Conservation (phyloP, 2,113 vertebrate genomes). For the Eira barbara region DNA sequence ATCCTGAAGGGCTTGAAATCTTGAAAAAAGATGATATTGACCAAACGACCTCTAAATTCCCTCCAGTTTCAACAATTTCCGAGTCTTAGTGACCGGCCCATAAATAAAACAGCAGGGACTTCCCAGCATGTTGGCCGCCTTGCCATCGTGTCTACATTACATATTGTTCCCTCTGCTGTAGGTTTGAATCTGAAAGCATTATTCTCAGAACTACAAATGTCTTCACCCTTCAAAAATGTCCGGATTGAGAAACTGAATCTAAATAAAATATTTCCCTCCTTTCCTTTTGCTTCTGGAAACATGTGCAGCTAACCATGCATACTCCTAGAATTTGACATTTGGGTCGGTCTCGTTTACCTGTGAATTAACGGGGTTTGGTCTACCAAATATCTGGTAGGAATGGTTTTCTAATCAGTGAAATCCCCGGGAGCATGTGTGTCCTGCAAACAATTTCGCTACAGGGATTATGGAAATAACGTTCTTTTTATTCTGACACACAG, state of each 20-base stretch:
- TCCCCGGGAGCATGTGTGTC: background rate
- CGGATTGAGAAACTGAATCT: background rate
- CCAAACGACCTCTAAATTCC: background rate
- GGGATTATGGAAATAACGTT: background rate
- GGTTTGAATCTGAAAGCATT: background rate
- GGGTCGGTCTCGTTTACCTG: background rate
- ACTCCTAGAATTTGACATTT: background rate
- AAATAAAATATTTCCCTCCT: background rate
- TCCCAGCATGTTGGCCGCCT: accelerated
- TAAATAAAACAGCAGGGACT: accelerated
- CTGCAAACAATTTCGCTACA: background rate
- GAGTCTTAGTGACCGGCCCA: accelerated
- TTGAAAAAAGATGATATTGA: background rate
- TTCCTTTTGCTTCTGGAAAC: background rate
- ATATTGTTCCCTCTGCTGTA: accelerated
- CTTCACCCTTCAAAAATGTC: background rate
- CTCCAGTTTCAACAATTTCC: too few species aligned
- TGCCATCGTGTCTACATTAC: accelerated
- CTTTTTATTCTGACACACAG: background rate
- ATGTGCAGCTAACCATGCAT: too few species aligned
- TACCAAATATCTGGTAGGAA: background rate
- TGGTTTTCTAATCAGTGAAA: background rate
- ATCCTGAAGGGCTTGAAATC: background rate
- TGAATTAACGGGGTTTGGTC: background rate
- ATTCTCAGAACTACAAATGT: background rate